Base-by-base conservation (phyloP, 2,113 vertebrate genomes). In the Anhinga anhinga region DNA sequence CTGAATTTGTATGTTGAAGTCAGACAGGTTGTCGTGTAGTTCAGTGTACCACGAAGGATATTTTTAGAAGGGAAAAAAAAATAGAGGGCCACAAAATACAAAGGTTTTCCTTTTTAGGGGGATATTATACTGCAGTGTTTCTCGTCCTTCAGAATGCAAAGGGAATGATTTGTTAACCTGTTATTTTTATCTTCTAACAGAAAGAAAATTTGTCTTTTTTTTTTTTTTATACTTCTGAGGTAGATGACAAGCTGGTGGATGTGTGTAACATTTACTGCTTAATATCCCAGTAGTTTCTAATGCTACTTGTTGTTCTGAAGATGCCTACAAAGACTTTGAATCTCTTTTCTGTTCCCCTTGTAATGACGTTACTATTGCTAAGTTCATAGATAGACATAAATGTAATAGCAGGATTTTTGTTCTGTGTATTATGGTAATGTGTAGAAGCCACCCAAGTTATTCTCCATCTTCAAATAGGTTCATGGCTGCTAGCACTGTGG, bases 1-100 rank as follows among this genome's bases (percentile, higher is more conserved):
- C 32, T 15, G 52, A 53, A 44, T 29, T 71, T 3, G 0, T 10
- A 0, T 19, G 29, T 36, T 58, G 12, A 13, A 63, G 30, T 34
- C 42, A 19, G 56, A 2, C 11, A 30, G 40, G 16, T 56, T 34
- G 36, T 45, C 69, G 27, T 25, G 21, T 44, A 7, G 36, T 50
- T 80, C 53, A 7, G 15, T 3, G 20, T 45, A 23, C 11, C 34
- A 69, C 45, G 56, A 19, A 53, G 59, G 38, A 13, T 62, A 50
- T 27, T 88, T 92, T 70, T 49, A 56, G 82, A 72, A 61, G 5
- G 10, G 17, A 13, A 22, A n/a, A 92, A n/a, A 23, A 42, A 53
- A 40, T 8, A 25, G 9, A 65, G 40, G 15, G 27, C 32, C 5
- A 26, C 9, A 44, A 63, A 86, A 50, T 29, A 18, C 18, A 36